These are phyloP conservation scores for Cichlasoma orientale DNA, from an alignment of 2,797 vertebrate genomes.

Conservation along the genomic window DNA sequence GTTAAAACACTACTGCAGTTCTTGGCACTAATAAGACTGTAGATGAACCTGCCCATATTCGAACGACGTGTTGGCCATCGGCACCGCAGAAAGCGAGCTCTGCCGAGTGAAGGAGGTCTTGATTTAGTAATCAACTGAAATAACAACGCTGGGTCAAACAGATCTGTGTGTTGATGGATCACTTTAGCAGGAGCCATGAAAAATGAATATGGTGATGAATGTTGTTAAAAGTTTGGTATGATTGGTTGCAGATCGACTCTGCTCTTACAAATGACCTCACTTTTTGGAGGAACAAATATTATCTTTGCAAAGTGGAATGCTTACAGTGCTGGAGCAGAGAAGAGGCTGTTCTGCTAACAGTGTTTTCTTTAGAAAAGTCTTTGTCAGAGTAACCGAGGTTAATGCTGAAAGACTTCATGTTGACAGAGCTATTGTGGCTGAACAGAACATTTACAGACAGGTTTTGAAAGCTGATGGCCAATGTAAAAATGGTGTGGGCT, in stretches of 20 bases:
- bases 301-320: conserved; percentile 70
- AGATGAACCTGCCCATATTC: conserved; percentile 35
- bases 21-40: conserved; percentile 18
- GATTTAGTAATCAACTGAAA: conserved; percentile 70
- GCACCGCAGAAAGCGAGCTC: conserved; percentile 30
- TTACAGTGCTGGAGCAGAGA: conserved; percentile 36
- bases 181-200: conserved; percentile 47
- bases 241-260: conserved; percentile 52
- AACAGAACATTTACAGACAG: conserved; percentile 4
- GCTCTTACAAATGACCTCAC: conserved; percentile 61
- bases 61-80: conserved; percentile 29
- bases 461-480: not conserved
- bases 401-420: conserved; percentile 39
- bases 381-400: conserved; percentile 30
- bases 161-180: conserved; percentile 61
- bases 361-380: conserved; percentile 49
- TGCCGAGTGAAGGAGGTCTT: conserved; percentile 50
- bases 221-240: conserved; percentile 31
- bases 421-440: conserved; percentile 17
- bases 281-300: conserved; percentile 65
- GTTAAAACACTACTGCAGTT: conserved; percentile 9
- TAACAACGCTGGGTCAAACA: conserved; percentile 51
- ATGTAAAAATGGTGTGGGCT: not conserved
- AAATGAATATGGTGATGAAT: conserved; percentile 57
- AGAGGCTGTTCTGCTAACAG: not conserved